Evolutionary conservation across 2,888 invertebrate genomes (phyloP), one percentile per base, ranked within the genome.

Genomic region (Torymus tubicola): DNA sequence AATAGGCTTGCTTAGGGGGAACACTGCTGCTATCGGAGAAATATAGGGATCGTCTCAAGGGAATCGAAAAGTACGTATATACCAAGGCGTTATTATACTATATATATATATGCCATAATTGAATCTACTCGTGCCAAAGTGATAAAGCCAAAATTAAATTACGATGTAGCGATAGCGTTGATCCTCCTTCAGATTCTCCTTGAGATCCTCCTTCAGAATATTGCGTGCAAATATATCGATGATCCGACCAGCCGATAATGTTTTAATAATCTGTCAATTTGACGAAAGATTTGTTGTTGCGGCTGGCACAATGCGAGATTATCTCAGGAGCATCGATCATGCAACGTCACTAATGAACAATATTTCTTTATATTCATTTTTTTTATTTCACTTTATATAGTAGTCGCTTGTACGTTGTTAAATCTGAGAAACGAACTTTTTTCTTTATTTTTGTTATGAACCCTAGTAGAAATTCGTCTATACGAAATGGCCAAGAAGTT

Each of bases 1-100:
- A 92, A 63, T 90, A 95, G 95, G 96, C 94, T 2, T 96, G 96
- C 85, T 94, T 96, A 92, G 97, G 97, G 42, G 97, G 96, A 2
- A 93, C 94, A 74, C 92, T 95, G 14, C 91, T 96, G 72, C 90
- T 97, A 12, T 96, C 96, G 0, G 88, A 92, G 8, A 94, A 93
- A 85, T 92, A 95, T 87, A 92, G 92, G n/a, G 83, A 91, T 58
- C 92, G 94, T 71, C 89, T 96, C 72, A 91, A 92, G 76, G 95
- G 95, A 14, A 92, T 95, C 71, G 93, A 95, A 88, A 93, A 92
- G 95, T 94, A 88, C 80, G 88, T 87, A 85, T 24, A 57, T 13
- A 16, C 12, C 3, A 2, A 16, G n/a, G n/a, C n/a, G n/a, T n/a
- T 18, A 10, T 4, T 31, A 31, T 1, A 31, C 14, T 60, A 60